Evolutionary conservation across 2,797 vertebrate species (phyloP), one percentile per base, ranked within the genome.

Genomic region (Anomalospiza imberbis): DNA sequence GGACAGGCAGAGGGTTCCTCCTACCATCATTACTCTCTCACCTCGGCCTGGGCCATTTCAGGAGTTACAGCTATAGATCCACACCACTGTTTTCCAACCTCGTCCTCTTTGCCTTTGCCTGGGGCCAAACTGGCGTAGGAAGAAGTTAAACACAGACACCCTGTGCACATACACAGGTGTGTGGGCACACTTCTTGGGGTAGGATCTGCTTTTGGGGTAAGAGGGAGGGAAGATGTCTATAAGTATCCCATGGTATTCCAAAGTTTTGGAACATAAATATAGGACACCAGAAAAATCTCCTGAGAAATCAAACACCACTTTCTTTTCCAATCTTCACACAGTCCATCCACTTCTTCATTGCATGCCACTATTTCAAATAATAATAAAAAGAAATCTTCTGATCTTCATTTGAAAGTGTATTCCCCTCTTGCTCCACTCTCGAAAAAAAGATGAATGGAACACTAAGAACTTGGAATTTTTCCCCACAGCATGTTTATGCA

Each of bases 51-150:
- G 44, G 6, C 15, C 24, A 17, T 51, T 51, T 58, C 32, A 42
- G 34, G 19, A 58, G 14, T n/a, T 53, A 67, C 12, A 66, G 24
- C n/a, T 66, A 26, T 6, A 29, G 20, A 38, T 7, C 38, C 8
- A 3, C 21, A 19, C 14, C 19, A 12, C 32, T n/a, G 18, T n/a
- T 88, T 32, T 53, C 32, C 38, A 63, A 17, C 63, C 13, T 70
- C 22, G 34, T 20, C 53, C 14, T 19, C 45, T 47, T 63, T 34
- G 5, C 31, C 45, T 47, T 63, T 34, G 5, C 31, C 57, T 0
- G 0, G 15, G 44, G 15, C 18, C 40, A 67, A 73, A 47, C 6
- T 0, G 0, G 17, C 2, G 1, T 7, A 53, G 21, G 26, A 91
- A 42, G 50, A 72, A 17, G 45, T 40, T 55, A 42, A 89, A 63